These are phyloP conservation scores for Chaetura pelagica DNA, from an alignment of 2,113 vertebrate genomes.

Conservation along the genomic window DNA sequence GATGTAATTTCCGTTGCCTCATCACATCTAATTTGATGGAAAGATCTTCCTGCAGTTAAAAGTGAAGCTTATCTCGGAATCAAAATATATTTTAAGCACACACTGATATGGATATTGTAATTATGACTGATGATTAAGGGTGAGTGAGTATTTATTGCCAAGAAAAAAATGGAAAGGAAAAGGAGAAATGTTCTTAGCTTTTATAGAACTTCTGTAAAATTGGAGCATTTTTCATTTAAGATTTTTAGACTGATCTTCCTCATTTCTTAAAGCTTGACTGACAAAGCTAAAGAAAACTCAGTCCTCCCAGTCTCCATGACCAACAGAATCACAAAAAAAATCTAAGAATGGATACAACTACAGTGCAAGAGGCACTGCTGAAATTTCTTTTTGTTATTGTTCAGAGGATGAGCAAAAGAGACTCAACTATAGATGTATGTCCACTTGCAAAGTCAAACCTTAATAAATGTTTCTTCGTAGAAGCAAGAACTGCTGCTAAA, in stretches of 20 bases:
- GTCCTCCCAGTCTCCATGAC: not conserved
- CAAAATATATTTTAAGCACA: not conserved
- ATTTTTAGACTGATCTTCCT: not conserved
- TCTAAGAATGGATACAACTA: not conserved
- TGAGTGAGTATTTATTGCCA: not conserved
- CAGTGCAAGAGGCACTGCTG: not conserved
- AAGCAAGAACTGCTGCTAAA: not conserved
- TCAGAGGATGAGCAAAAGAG: not conserved
- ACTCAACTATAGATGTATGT: not conserved
- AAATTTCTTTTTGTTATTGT: not conserved
- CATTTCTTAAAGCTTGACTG: not conserved
- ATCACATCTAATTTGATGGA: not conserved
- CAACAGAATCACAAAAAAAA: not conserved
- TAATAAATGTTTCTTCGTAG: not conserved
- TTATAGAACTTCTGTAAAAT: not conserved
- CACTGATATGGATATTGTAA: not conserved
- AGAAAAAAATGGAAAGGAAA: not conserved
- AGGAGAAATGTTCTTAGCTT: not conserved
- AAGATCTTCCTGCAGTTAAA: not conserved
- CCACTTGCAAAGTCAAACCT: not conserved
- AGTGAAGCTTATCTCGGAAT: not conserved
- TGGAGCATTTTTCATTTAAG: not conserved
- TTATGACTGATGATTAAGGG: not conserved
- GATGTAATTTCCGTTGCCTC: not conserved
- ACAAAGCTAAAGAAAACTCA: not conserved